Base-by-base conservation (phyloP, 2,888 invertebrate species). In the Drosophila mayaguana region DNA sequence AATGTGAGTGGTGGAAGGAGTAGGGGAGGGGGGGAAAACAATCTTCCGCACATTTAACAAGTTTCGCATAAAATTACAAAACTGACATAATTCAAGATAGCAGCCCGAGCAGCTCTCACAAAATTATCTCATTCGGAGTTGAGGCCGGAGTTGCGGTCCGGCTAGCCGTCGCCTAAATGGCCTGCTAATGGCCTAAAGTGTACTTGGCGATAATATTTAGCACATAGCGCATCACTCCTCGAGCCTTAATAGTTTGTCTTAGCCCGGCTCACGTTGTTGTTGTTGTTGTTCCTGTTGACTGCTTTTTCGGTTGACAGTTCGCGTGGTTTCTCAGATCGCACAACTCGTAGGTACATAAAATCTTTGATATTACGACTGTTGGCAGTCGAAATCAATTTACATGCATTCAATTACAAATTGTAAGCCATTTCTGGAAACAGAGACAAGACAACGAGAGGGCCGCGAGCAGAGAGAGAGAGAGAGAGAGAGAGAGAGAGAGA, bases 61-160 rank as follows among this genome's bases (percentile, higher is more conserved):
- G 78, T 76, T 86, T 75, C 84, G 87, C 81, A 89, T 89, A 90
- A 89, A 81, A 83, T 82, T 86, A 87, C 84, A 83, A 83, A 91
- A 88, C 88, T 90, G 91, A 89, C 91, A 91, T 91, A 90, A 91
- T 91, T 91, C 89, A 89, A 89, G 91, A 91, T 91, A 91, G 82
- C 72, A 74, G 68, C 72, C 72, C 67, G 67, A 63, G 46, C 63
- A 73, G 60, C 84, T 76, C 72, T 67, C 72, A 64, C 66, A 78
- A 71, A 86, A 88, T 87, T 79, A 88, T 89, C 90, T 81, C 82
- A 69, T 80, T 80, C 55, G 14, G 2, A 32, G 28, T 16, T 4
- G 54, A 9, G 14, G 40, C 16, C 16, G 38, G 11, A 9, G 6
- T 3, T 16, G 46, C n/a, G 14, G 25, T 56, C 54, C 62, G 63